Percentiles rank a stretch among this genome's conserved stretches.
Conservation (phyloP, 2,113 vertebrate genomes). For the Oncorhynchus keta region DNA sequence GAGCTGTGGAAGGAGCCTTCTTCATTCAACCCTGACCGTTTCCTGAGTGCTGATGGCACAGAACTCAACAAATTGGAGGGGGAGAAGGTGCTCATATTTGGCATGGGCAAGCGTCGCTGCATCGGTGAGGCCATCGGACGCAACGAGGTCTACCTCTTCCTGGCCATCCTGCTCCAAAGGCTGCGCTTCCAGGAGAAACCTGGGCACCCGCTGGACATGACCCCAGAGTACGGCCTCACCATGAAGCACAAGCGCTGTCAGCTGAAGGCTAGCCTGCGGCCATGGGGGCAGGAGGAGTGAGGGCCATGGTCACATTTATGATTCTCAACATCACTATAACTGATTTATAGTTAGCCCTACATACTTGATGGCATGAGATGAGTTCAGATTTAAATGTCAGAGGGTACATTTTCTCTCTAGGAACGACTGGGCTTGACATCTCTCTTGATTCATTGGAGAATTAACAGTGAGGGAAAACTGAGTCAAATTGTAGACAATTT, state of each 20-base stretch:
- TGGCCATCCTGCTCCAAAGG: slow-evolving; percentile 84
- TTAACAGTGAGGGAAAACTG: neutral
- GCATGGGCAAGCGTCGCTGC: slow-evolving; percentile 88
- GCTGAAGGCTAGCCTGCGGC: slow-evolving; percentile 67
- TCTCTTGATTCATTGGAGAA: neutral
- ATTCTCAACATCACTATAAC: neutral
- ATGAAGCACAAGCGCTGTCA: slow-evolving; percentile 85
- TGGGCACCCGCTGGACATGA: slow-evolving; percentile 76
- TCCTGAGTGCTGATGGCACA: slow-evolving; percentile 69
- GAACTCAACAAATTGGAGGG: slow-evolving; percentile 70
- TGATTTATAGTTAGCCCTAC: slow-evolving; percentile 15
- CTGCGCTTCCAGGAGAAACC: slow-evolving; percentile 73
- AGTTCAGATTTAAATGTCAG: neutral
- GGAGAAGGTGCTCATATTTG: slow-evolving; percentile 84
- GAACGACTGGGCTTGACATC: slow-evolving; percentile 24
- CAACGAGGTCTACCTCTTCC: slow-evolving; percentile 87
- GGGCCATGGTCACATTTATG: neutral
- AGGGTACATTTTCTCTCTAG: slow-evolving; percentile 10
- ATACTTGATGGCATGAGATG: slow-evolving; percentile 3
- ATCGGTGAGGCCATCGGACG: slow-evolving; percentile 85
- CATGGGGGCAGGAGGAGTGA: slow-evolving; percentile 43
- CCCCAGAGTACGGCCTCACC: slow-evolving; percentile 84
- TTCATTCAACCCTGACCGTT: slow-evolving; percentile 83
- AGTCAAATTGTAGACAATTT: neutral
- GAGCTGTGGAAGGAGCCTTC: slow-evolving; percentile 85